Conservation (phyloP, 92 coral and sea anemone genomes). For the Metridium senile region DNA sequence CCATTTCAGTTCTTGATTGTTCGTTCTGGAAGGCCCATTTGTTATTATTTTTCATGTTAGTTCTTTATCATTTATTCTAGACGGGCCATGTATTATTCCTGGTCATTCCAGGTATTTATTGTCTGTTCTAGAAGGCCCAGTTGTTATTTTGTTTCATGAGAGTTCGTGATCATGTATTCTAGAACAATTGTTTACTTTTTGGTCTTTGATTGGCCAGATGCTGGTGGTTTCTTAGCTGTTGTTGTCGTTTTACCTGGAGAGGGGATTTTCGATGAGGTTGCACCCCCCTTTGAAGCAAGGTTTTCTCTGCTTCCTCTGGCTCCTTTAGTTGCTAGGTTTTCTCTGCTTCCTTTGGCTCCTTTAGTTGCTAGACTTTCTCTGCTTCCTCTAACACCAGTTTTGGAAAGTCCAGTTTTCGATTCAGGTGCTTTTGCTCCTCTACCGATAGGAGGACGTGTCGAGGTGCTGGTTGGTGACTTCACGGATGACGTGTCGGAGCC, state of each 20-base stretch:
- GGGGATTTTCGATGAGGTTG: constrained; percentile 8
- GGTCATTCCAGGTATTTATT: no score
- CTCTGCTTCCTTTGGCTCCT: constrained; percentile 23
- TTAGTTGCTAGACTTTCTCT: constrained; percentile 17
- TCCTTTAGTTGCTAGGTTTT: constrained; percentile 15
- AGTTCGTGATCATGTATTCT: constrained; percentile 5
- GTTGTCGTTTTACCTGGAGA: constrained; percentile 15
- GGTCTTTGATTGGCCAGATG: constrained; percentile 22
- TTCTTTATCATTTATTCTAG: constrained; percentile 3
- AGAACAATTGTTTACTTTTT: background rate
- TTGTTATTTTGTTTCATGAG: background rate
- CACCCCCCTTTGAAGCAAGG: constrained; percentile 26
- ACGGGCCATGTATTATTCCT: no score
- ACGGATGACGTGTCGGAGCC: constrained; percentile 45
- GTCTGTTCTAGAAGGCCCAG: background rate
- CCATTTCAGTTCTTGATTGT: background rate
- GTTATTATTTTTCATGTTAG: background rate
- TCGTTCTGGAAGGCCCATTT: background rate
- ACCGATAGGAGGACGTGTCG: constrained; percentile 25
- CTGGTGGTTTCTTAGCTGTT: constrained; percentile 33
- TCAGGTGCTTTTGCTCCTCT: constrained; percentile 21
- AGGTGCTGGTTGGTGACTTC: constrained; percentile 30
- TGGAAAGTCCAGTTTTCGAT: constrained; percentile 25
- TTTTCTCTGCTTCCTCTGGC: constrained; percentile 25
- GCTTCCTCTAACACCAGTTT: constrained; percentile 29